Evolutionary conservation across 2,113 vertebrate species (phyloP).

Genomic region (Zingel zingel): DNA sequence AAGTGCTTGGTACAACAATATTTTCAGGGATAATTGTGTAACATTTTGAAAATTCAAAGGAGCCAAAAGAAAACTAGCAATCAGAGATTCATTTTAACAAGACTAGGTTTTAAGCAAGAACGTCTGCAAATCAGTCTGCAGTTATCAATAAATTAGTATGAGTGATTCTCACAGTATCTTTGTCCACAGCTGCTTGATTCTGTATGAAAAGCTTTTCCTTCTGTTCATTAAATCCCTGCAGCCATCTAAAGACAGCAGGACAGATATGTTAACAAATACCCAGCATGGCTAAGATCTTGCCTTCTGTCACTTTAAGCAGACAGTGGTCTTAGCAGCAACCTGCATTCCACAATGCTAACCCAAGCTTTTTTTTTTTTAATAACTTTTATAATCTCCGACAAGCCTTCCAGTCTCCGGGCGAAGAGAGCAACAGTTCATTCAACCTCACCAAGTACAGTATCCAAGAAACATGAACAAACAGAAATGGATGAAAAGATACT

Average conservation of each 20-base stretch:
- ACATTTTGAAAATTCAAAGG: neutral
- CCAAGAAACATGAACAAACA: constrained; percentile 37
- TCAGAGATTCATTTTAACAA: too few species aligned
- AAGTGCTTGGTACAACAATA: neutral
- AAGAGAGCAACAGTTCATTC: constrained; percentile 41
- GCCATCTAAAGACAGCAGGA: neutral
- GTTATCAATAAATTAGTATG: neutral
- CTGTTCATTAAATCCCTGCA: neutral
- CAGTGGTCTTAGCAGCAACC: neutral
- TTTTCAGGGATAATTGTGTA: neutral
- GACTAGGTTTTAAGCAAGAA: too few species aligned
- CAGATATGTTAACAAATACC: neutral
- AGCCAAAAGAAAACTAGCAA: neutral
- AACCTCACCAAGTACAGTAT: constrained; percentile 17
- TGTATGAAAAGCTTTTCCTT: neutral
- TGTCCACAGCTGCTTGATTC: neutral
- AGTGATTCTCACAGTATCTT: neutral
- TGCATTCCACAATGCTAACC: constrained; percentile 46
- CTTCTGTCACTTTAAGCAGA: neutral
- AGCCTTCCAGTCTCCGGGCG: constrained; percentile 17
- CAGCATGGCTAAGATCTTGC: neutral
- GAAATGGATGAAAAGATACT: constrained; percentile 45
- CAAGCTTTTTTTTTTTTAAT: neutral
- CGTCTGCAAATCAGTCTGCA: neutral
- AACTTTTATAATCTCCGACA: constrained; percentile 37